Base-by-base conservation (phyloP, 2,113 vertebrate species). In the Phalacrocorax pelagicus region DNA sequence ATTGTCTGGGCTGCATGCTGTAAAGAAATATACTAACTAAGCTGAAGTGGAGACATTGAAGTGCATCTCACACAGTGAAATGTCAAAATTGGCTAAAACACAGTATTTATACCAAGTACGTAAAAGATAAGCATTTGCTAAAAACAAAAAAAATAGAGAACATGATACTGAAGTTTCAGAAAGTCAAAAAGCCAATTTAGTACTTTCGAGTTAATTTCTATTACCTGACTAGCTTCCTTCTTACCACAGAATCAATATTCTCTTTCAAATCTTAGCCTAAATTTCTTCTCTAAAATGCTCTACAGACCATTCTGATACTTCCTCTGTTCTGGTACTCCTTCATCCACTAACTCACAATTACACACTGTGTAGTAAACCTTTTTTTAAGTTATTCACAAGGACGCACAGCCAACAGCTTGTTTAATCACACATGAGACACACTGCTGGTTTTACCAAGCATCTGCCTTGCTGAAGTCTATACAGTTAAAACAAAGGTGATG, bases 1-100 rank as follows among this genome's bases (percentile, higher is more conserved):
- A 84, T 44, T 82, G 59, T 91, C 96, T 98, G 95, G 62, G 59
- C 18, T 55, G 70, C 91, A 98, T 86, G 69, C 98, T 98, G 46
- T 20, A 66, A 94, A 95, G 61, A 86, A 93, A 94, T 8, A 88
- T 0, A 88, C 5, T 79, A 88, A 89, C 88, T 46, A 94, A 94
- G 44, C 30, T 61, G 40, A 86, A 38, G 40, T 58, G 74, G 78
- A 66, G 36, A 58, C 62, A 36, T 81, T 6, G 38, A 84, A 92
- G 24, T 23, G 19, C 4, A 81, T 2, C 5, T 49, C 15, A 52
- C 40, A 52, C 2, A 81, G 24, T 13, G 14, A 42, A 62, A 71
- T n/a, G 8, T 44, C 59, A 84, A 42, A 26, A 70, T 57, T 44
- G 51, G 22, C 21, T 72, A 55, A 42, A 74, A 77, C 10, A n/a